These are phyloP conservation scores for Lasioglossum albipes DNA, from an alignment of 1,140 invertebrate genomes.

Conservation along the genomic window DNA sequence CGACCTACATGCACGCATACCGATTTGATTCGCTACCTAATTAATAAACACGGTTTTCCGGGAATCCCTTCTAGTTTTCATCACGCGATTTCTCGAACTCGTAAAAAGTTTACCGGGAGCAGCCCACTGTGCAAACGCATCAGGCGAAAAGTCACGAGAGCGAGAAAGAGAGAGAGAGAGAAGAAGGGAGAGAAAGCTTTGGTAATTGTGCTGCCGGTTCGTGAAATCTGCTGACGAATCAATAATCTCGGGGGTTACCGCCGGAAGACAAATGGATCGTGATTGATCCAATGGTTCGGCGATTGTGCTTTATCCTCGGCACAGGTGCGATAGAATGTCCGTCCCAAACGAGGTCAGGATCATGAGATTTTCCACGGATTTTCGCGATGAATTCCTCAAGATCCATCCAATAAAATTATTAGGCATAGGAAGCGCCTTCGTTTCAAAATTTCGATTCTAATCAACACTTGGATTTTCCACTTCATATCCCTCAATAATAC, in stretches of 20 bases:
- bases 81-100: not conserved
- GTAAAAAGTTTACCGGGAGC: not conserved
- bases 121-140: not conserved
- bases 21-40: not conserved
- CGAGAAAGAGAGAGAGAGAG: too few relatives aligned
- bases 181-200: not conserved
- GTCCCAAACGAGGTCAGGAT: not conserved
- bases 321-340: not conserved
- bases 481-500: too few relatives aligned
- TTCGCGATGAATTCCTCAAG: not conserved
- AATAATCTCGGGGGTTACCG: not conserved
- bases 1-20: not conserved
- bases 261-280: constrained; percentile 5
- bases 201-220: not conserved
- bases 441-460: too few relatives aligned
- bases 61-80: not conserved
- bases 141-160: not conserved
- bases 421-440: too few relatives aligned
- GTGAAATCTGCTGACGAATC: not conserved
- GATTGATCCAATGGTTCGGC: not conserved
- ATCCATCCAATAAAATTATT: not conserved
- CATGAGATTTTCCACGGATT: not conserved
- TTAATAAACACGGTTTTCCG: not conserved
- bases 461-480: too few relatives aligned
- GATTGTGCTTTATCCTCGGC: not conserved